A percentile compares a stretch with the other conserved stretches of the same genome.
phyloP scores from a whole-genome alignment of 2,797 vertebrate species.

The Coccyzus lansbergi region DNA sequence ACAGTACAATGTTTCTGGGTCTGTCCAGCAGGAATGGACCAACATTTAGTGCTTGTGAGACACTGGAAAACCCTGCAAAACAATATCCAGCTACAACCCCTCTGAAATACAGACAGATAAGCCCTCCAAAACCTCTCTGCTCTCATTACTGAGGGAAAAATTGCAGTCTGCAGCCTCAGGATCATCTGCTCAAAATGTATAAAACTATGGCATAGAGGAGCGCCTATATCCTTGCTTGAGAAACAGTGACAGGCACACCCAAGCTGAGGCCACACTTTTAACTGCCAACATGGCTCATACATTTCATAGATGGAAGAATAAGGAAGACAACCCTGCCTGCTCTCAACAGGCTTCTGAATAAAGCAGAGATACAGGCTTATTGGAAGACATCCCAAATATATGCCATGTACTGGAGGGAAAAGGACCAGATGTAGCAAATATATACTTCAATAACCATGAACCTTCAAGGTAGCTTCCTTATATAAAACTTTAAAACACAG shows the following conservation, averaged over 20 bases:
- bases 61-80: background rate
- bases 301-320: background rate
- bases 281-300: background rate
- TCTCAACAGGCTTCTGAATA: background rate
- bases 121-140: background rate
- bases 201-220: background rate
- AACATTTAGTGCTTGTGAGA: background rate
- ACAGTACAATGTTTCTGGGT: accelerated
- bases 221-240: background rate
- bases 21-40: background rate
- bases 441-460: background rate
- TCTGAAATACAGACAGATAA: background rate
- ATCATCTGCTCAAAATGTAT: background rate
- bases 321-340: background rate
- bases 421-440: background rate
- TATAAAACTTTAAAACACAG: background rate
- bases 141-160: background rate
- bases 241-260: background rate
- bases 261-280: background rate
- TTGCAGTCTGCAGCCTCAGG: background rate
- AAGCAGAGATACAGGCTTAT: background rate
- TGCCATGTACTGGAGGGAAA: background rate
- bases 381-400: background rate
- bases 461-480: background rate
- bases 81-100: background rate